Conservation (phyloP, 1,140 invertebrate genomes). For the Drosophila parabipectinata region DNA sequence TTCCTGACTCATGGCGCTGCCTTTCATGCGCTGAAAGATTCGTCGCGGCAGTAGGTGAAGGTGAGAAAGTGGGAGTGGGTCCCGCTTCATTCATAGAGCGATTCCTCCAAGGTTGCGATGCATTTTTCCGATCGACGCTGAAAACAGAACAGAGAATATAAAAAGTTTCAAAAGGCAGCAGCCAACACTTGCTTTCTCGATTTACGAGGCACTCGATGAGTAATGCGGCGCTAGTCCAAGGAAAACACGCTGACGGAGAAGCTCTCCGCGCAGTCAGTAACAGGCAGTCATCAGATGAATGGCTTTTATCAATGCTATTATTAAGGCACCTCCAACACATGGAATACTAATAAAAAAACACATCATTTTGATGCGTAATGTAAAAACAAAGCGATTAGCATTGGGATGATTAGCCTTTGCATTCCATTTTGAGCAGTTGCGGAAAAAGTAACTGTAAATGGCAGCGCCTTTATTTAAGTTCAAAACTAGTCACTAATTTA, state of each 20-base stretch:
- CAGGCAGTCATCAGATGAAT: neutral
- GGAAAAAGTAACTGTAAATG: no score
- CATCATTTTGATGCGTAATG: no score
- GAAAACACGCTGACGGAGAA: neutral
- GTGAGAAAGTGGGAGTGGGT: slow-evolving; percentile 2
- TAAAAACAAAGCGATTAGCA: no score
- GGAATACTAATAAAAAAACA: neutral
- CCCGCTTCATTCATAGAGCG: neutral
- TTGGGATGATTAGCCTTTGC: no score
- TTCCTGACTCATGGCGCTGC: slow-evolving; percentile 28
- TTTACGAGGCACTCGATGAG: neutral
- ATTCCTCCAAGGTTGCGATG: neutral
- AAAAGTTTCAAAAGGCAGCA: neutral
- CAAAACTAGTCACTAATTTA: no score
- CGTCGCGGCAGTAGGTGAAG: slow-evolving; percentile 4
- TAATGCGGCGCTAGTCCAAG: slow-evolving; percentile 1
- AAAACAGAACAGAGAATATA: no score
- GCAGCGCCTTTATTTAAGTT: no score
- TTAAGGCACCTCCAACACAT: neutral
- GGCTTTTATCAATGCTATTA: neutral
- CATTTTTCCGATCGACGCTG: no score
- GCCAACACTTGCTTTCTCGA: neutral
- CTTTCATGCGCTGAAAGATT: neutral
- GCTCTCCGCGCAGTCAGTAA: neutral
- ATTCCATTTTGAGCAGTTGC: no score